Base-by-base conservation (phyloP, 1,140 invertebrate species). In the Aleiodes sp. region DNA sequence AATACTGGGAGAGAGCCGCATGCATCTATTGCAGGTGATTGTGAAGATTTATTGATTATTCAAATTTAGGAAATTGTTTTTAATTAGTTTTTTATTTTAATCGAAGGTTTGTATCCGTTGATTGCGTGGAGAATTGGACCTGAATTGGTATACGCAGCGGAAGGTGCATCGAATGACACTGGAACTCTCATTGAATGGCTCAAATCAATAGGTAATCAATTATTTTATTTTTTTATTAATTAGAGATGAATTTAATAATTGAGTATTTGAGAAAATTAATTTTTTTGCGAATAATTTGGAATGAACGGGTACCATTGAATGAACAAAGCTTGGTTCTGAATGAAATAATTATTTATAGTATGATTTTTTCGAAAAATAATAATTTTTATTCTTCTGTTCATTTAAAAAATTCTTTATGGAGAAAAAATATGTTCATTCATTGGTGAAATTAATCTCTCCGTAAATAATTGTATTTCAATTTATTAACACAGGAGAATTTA, bases 151-250 rank as follows among this genome's bases (percentile, higher is more conserved):
- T 98, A 93, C 83, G 84, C 94, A 37, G 92, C 92, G 0, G 97
- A 99, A 85, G 95, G 94, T 3, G 87, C 91, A 0, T 92, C 94
- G 7, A 92, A 93, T 76, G 95, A 98, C 79, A 95, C 94, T 14
- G 97, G 96, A 9, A 91, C 91, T 14, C 86, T 94, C n/a, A 90
- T 99, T 2, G 90, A 93, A 62, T 98, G 96, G 96, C 92, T 92
- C 0, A 89, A 94, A 78, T 87, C 87, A 52, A 88, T 94, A 78
- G 94, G 94, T 93, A 82, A 84, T 68, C 21, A 28, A n/a, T 26
- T 56, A 60, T 37, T 52, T 57, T 16, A 68, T 39, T 59, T 16
- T 16, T 1, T 60, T n/a, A 0, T 37, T 41, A n/a, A 60, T 39
- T 60, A n/a, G 28, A 56, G 6, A 57, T 1, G 19, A 28, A 26